Evolutionary conservation across 2,888 invertebrate genomes (phyloP), one percentile per base, ranked within the genome.

Genomic region (Drosophila limbata): DNA sequence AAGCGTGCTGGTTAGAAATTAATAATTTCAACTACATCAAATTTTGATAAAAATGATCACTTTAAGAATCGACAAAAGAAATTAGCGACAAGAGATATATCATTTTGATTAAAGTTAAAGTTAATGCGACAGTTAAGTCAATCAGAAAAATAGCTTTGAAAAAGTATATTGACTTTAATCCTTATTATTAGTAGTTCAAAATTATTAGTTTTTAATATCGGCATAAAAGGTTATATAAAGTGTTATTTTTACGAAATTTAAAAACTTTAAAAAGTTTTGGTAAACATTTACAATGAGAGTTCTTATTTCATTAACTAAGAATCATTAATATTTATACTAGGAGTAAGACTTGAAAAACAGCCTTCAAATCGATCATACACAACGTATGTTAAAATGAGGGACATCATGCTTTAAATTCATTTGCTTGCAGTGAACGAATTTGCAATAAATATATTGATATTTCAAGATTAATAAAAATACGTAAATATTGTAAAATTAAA

Each of bases 1-100:
- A 69, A 44, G 53, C 81, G 74, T 74, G 74, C 81, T 60, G 39
- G 42, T 33, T 53, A 17, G 33, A n/a, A n/a, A 25, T 11, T 19
- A 3, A 5, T 5, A 15, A 56, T n/a, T 35, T 11, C 2, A 45
- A 15, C 11, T 40, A 42, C 19, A 19, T 19, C 2, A 42, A 42
- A n/a, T 19, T 17, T 17, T 42, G 5, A 8, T 6, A 9, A 40
- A 5, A 19, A 11, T 3, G n/a, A 15, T 47, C 13, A 19, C 39
- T 15, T 53, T 40, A 25, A 28, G 11, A 28, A 28, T 11, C 13
- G 5, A 45, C 17, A 8, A 28, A 44, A 28, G 8, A 52, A 45
- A 53, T 53, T 53, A 53, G 51, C 25, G 10, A 51, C 51, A 51
- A 25, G 4, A 35, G n/a, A 9, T 11, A 17, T 0, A n/a, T 25